Conservation (phyloP, 2,113 vertebrate genomes). For the Illadopsis cleaveri region DNA sequence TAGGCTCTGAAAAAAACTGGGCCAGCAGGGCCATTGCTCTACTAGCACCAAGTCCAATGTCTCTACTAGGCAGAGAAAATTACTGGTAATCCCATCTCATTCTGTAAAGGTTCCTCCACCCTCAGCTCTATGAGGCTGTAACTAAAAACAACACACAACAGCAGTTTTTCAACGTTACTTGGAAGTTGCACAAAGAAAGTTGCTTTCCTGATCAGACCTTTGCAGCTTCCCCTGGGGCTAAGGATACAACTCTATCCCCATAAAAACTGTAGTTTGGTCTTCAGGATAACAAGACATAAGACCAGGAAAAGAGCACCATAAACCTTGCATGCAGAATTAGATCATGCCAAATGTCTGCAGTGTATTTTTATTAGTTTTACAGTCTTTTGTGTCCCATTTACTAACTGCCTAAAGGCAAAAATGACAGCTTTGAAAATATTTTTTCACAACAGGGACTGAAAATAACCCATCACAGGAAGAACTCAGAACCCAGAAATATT, state of each 20-base stretch:
- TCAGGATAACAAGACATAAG: not conserved
- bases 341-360: not conserved
- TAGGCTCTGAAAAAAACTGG: not conserved
- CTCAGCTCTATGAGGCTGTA: not conserved
- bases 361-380: not conserved
- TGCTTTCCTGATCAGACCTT: not conserved
- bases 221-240: not conserved
- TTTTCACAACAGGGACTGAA: not conserved
- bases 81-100: not conserved
- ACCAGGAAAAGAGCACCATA: not conserved
- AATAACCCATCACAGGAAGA: not conserved
- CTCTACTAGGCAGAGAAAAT: not conserved
- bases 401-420: not conserved
- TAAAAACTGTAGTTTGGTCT: not conserved
- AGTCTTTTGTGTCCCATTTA: not conserved
- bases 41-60: not conserved
- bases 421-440: not conserved
- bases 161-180: not conserved
- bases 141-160: not conserved
- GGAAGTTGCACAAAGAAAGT: not conserved
- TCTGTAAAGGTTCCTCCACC: not conserved
- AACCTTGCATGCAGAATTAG: not conserved
- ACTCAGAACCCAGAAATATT: not conserved
- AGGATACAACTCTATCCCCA: not conserved
- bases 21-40: not conserved